phyloP scores from a whole-genome alignment of 2,113 vertebrate species.

The Typhlomys cinereus region DNA sequence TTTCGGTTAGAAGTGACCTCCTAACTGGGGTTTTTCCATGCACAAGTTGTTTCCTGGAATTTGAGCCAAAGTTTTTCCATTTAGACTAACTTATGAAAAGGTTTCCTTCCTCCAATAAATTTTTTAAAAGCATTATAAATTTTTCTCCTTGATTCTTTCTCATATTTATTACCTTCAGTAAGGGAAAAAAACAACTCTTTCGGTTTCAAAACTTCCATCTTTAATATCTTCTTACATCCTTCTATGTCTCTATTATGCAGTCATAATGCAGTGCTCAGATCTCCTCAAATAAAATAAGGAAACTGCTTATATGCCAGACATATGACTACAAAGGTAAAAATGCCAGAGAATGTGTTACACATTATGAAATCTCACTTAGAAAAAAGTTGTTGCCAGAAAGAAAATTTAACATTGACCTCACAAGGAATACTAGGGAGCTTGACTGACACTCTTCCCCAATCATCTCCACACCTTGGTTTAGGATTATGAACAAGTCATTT shows the following conservation, averaged over 20 bases:
- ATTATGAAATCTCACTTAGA: not conserved
- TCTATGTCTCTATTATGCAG: not conserved
- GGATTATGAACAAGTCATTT: not conserved
- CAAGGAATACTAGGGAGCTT: not conserved
- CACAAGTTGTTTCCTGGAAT: conserved; percentile 60
- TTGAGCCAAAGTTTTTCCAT: conserved; percentile 63
- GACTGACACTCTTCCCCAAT: not conserved
- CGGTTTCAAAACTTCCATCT: not conserved
- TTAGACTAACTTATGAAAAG: conserved; percentile 40
- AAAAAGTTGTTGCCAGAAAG: not conserved
- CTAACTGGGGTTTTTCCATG: conserved; percentile 65
- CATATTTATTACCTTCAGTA: not conserved
- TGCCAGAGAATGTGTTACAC: not conserved
- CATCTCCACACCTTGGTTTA: not conserved
- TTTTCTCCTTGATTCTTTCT: not conserved
- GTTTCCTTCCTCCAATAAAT: conserved; percentile 46
- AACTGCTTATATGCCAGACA: not conserved
- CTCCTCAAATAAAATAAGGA: not conserved
- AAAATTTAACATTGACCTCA: not conserved
- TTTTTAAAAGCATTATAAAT: not conserved
- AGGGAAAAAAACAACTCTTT: conserved; percentile 1
- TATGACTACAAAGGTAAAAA: not conserved
- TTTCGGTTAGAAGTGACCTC: conserved; percentile 70
- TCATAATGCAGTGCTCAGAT: not conserved
- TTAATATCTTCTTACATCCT: not conserved